Percentiles rank a stretch among this genome's conserved stretches.
Conservation (phyloP, 2,797 vertebrate species). For the Argentina silus region DNA sequence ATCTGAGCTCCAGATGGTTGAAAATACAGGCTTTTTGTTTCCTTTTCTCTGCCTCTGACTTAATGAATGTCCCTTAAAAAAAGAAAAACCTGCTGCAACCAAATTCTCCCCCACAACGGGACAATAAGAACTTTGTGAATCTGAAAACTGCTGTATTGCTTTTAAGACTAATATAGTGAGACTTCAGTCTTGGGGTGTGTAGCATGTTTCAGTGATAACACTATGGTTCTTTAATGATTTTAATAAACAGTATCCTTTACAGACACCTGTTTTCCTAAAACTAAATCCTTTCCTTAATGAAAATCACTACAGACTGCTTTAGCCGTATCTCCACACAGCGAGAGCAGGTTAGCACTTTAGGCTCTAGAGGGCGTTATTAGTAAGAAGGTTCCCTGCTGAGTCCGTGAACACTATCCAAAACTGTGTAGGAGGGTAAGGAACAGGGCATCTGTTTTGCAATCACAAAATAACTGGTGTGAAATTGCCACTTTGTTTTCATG, state of each 20-base stretch:
- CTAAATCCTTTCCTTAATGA: background rate
- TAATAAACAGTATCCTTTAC: background rate
- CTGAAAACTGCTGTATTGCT: background rate
- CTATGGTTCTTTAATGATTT: background rate
- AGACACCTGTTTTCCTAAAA: background rate
- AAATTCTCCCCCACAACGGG: too few species aligned
- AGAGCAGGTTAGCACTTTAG: background rate
- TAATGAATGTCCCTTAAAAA: too few species aligned
- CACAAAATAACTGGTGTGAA: background rate
- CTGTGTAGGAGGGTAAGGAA: background rate
- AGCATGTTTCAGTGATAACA: background rate
- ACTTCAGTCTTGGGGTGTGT: background rate
- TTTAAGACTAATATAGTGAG: background rate
- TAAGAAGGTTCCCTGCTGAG: background rate
- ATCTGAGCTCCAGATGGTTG: too few species aligned
- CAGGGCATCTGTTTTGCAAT: background rate
- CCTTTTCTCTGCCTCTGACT: too few species aligned
- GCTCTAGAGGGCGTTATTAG: background rate
- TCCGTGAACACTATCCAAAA: background rate
- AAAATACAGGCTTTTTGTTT: too few species aligned
- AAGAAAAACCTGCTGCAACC: too few species aligned
- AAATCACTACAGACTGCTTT: too few species aligned
- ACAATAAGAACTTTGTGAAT: background rate
- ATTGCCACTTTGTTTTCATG: background rate
- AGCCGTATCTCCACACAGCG: background rate